Percentiles rank a stretch among this genome's conserved stretches.
These are phyloP conservation scores for Epiblema foenella DNA, from an alignment of 2,888 invertebrate genomes.

Conservation along the genomic window DNA sequence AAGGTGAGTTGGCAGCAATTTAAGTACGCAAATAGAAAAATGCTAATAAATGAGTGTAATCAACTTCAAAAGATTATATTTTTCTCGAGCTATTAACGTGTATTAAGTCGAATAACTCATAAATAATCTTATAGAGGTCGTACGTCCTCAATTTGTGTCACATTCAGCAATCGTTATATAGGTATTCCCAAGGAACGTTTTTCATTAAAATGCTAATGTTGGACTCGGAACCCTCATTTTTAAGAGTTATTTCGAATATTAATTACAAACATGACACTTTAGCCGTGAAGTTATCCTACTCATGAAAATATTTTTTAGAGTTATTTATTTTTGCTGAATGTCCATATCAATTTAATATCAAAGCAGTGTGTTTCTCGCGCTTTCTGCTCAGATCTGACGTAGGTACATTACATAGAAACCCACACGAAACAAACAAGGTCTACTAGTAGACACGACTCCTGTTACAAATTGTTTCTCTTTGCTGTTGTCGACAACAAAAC, in stretches of 20 bases:
- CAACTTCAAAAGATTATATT: constrained; percentile 75
- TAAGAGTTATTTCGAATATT: constrained; percentile 30
- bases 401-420: too few relatives aligned
- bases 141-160: constrained; percentile 77
- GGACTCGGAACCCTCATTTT: constrained; percentile 55
- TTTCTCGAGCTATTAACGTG: constrained; percentile 73
- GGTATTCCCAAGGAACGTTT: constrained; percentile 73
- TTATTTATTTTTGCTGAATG: not conserved
- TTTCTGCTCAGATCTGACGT: too few relatives aligned
- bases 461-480: not conserved
- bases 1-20: constrained; percentile 61
- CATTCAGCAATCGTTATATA: constrained; percentile 73
- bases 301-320: not conserved
- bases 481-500: not conserved
- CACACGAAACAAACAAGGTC: too few relatives aligned
- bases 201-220: constrained; percentile 73
- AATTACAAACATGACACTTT: constrained; percentile 31
- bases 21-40: constrained; percentile 62
- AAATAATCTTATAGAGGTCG: constrained; percentile 71
- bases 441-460: too few relatives aligned
- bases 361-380: too few relatives aligned
- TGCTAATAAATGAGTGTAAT: constrained; percentile 72
- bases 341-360: too few relatives aligned
- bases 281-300: not conserved
- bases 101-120: constrained; percentile 75